Evolutionary conservation across 2,888 invertebrate species (phyloP).

Genomic region (Argynnis bischoffii): DNA sequence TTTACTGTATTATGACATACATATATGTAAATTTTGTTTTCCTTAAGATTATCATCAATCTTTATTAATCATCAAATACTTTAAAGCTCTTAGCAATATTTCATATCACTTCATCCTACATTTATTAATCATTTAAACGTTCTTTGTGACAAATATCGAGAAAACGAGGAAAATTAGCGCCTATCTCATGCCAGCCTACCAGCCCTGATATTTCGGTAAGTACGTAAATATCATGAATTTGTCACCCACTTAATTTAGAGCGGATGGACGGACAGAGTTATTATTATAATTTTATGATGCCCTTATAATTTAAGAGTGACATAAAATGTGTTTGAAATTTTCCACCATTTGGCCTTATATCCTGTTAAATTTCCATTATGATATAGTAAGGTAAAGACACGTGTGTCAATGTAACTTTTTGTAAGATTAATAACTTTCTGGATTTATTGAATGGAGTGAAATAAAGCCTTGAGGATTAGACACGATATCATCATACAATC

Average conservation of each 20-base stretch:
- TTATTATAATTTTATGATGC: constrained; percentile 54
- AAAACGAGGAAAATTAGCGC: constrained; percentile 29
- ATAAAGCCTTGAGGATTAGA: no score
- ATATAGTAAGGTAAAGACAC: no score
- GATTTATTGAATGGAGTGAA: no score
- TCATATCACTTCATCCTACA: constrained; percentile 5
- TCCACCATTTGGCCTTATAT: not conserved
- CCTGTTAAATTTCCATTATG: not conserved
- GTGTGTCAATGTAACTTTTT: no score
- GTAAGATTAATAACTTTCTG: no score
- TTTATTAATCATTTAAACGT: constrained; percentile 15
- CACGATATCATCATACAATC: no score
- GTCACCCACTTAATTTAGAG: constrained; percentile 58
- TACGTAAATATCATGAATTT: constrained; percentile 62
- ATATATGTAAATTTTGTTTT: no score
- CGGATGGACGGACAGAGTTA: constrained; percentile 52
- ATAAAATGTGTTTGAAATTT: constrained; percentile 35
- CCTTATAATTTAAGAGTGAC: constrained; percentile 42
- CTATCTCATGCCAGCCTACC: constrained; percentile 36
- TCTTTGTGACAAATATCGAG: constrained; percentile 8
- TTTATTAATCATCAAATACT: no score
- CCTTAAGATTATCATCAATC: no score
- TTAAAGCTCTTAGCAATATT: not conserved
- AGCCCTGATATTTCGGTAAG: constrained; percentile 53
- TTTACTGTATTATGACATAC: no score